Evolutionary conservation across 2,113 vertebrate genomes (phyloP), one percentile per base, ranked within the genome.

Genomic region (Pterocles gutturalis): DNA sequence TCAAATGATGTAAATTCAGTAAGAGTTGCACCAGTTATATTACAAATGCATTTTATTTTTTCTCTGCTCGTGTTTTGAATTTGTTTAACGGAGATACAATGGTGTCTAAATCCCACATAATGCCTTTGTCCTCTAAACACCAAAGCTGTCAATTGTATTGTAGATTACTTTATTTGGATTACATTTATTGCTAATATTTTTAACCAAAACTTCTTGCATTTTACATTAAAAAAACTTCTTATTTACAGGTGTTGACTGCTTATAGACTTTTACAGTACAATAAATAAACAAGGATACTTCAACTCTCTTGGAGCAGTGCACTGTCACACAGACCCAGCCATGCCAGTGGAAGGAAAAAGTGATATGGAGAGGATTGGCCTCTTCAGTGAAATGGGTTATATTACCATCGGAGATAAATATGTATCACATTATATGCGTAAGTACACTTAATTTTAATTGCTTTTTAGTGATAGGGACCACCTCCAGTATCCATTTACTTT

Each of bases 301-400:
- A 62, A 41, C 45, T 53, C 66, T 82, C 60, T 18, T 34, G 15
- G 29, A 24, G 11, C 36, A 83, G 84, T 55, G 29, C 17, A 5
- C 57, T 20, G 46, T 51, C 33, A 21, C 13, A 61, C 64, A 62
- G 76, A 80, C 78, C 41, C 90, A 95, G 55, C 60, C 85, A 99
- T 99, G 99, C 98, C 98, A 78, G 33, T 1, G 0, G 98, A 98
- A 51, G 97, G 97, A 38, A 99, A 99, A 97, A 97, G 97, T 3
- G 99, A 99, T 48, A 99, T 99, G 99, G 99, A 99, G 54, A 98
- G 98, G 83, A 90, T 99, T 76, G 99, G 99, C 48, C 98, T 99
- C 88, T 99, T 99, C 94, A 98, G 98, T 87, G 99, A 99, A 91
- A 99, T 99, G 99, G 96, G 98, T 48, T 99, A 99, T 95, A 61